phyloP scores from a whole-genome alignment of 2,797 vertebrate species.

The Thaleichthys pacificus region DNA sequence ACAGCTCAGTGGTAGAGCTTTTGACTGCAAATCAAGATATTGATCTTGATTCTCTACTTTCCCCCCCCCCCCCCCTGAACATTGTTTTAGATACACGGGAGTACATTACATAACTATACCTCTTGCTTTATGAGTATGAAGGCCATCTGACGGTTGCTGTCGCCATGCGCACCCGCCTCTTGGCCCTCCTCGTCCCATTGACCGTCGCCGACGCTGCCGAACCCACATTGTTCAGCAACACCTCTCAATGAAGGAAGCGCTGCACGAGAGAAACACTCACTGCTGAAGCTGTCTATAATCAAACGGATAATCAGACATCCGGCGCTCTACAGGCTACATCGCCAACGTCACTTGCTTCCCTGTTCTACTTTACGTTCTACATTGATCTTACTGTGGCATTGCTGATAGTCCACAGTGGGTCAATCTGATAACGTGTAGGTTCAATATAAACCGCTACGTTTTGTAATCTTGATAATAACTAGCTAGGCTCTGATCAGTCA shows the following conservation, averaged over 20 bases:
- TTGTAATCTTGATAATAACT: no score
- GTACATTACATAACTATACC: slow-evolving; percentile 31
- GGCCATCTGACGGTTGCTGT: slow-evolving; percentile 45
- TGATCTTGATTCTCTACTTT: no score
- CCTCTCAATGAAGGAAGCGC: neutral
- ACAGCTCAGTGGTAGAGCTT: slow-evolving; percentile 77
- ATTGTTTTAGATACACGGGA: neutral
- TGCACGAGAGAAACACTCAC: neutral
- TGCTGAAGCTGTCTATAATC: neutral
- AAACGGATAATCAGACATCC: neutral
- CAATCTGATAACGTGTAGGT: no score
- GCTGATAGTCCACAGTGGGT: neutral
- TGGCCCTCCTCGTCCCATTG: slow-evolving; percentile 41
- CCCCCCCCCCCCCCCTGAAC: neutral
- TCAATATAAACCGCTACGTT: no score
- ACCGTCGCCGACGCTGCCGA: neutral
- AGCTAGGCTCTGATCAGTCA: no score
- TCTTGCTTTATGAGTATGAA: slow-evolving; percentile 59
- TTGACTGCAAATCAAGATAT: slow-evolving; percentile 75
- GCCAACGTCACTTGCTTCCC: neutral
- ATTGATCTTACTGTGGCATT: neutral
- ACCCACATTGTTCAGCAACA: neutral
- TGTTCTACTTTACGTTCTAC: neutral
- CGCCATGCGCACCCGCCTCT: slow-evolving; percentile 25
- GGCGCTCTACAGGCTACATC: neutral